Conservation (phyloP, 2,888 invertebrate genomes). For the Eustalomyia histrio region DNA sequence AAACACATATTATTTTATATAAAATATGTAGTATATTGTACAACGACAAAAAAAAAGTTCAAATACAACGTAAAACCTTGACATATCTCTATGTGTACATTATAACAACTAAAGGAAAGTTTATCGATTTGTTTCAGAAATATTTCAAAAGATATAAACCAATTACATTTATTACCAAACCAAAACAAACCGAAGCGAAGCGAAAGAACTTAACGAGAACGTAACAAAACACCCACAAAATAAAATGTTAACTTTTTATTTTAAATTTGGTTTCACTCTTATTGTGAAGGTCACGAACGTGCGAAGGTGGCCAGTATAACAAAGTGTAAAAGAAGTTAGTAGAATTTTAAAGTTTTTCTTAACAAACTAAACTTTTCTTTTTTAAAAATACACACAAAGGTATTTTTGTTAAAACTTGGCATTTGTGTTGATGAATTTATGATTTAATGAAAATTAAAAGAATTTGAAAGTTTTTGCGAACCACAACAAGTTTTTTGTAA, state of each 20-base stretch:
- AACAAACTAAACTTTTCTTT: background rate
- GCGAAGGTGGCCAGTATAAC: slow-evolving; percentile 34
- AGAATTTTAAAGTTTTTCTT: background rate
- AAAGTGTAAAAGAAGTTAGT: background rate
- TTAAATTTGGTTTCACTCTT: slow-evolving; percentile 54
- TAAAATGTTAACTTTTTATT: slow-evolving; percentile 13
- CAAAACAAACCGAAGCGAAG: too few species aligned
- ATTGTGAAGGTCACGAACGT: slow-evolving; percentile 52
- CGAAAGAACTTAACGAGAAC: background rate
- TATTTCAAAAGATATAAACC: slow-evolving; percentile 12
- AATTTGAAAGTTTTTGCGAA: background rate
- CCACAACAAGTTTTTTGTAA: background rate
- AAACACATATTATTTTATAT: background rate
- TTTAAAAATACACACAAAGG: too few species aligned
- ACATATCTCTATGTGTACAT: slow-evolving; percentile 30
- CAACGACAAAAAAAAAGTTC: background rate
- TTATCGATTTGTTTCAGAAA: slow-evolving; percentile 42
- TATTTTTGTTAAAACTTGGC: too few species aligned
- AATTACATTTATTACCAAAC: slow-evolving; percentile 39
- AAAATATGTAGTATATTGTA: too few species aligned
- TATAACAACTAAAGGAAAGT: background rate
- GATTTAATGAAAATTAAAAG: background rate
- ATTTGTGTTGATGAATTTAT: too few species aligned
- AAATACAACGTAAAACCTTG: slow-evolving; percentile 39
- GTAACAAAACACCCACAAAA: slow-evolving; percentile 1